Conservation (phyloP, 2,113 vertebrate genomes). For the Triplophysa rosa region DNA sequence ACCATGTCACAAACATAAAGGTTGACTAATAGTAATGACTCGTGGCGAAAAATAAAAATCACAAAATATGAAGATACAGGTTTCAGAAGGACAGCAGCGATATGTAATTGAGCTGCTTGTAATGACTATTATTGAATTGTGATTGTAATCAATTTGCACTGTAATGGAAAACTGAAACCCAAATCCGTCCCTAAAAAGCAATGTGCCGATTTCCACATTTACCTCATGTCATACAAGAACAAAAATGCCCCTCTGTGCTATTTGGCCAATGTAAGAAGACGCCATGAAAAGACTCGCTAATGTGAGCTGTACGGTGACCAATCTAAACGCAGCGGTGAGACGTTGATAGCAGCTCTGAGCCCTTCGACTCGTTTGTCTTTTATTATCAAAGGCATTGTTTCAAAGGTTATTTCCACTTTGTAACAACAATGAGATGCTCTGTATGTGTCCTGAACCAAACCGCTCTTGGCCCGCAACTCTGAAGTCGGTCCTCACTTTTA, state of each 20-base stretch:
- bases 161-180: neutral
- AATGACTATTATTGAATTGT: conserved; percentile 7
- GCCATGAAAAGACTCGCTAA: conserved; percentile 6
- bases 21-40: too few species aligned
- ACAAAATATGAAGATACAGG: too few species aligned
- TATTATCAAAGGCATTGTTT: conserved; percentile 49
- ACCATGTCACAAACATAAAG: too few species aligned
- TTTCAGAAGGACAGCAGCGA: too few species aligned
- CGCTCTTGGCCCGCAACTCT: conserved; percentile 39
- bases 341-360: conserved; percentile 5
- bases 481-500: conserved; percentile 44
- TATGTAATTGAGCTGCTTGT: neutral
- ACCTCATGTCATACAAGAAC: conserved; percentile 5
- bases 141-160: conserved; percentile 3
- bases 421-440: conserved; percentile 47
- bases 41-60: too few species aligned
- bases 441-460: conserved; percentile 12
- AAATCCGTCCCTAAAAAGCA: neutral
- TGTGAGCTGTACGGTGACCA: conserved; percentile 12
- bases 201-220: conserved; percentile 8
- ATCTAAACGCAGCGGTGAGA: neutral
- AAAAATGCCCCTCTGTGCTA: conserved; percentile 28
- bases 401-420: conserved; percentile 48
- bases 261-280: conserved; percentile 29
- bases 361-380: neutral